Percentiles rank a stretch among this genome's conserved stretches.
phyloP scores from a whole-genome alignment of 1,140 invertebrate genomes.

The Calliphora vicina region DNA sequence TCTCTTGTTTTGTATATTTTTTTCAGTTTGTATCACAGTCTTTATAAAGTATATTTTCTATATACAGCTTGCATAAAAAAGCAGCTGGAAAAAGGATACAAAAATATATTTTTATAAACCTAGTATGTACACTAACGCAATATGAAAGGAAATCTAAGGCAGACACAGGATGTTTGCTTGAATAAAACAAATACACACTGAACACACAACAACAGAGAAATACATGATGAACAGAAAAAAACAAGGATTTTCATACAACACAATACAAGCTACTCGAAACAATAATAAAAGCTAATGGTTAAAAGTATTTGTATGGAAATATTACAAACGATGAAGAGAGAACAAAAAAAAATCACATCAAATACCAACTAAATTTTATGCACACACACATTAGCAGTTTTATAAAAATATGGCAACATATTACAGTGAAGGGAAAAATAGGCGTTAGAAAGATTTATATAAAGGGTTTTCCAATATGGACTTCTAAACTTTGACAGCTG shows the following conservation, averaged over 20 bases:
- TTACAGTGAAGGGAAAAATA: too few relatives aligned
- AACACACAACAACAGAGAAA: not conserved
- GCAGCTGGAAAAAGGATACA: not conserved
- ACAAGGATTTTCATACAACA: not conserved
- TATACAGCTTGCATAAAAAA: not conserved
- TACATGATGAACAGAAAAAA: not conserved
- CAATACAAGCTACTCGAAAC: not conserved
- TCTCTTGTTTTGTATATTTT: not conserved
- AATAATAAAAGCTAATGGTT: conserved; percentile 14
- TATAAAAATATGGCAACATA: too few relatives aligned
- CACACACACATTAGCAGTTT: not conserved
- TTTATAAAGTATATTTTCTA: too few relatives aligned
- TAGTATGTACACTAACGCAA: not conserved
- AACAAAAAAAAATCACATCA: not conserved
- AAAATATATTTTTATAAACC: too few relatives aligned
- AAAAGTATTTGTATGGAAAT: conserved; percentile 1
- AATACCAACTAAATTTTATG: not conserved
- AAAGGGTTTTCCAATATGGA: too few relatives aligned
- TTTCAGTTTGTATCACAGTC: too few relatives aligned
- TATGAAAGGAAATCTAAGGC: conserved; percentile 3
- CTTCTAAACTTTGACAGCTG: too few relatives aligned
- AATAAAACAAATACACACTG: not conserved
- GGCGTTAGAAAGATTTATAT: too few relatives aligned
- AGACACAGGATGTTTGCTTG: not conserved
- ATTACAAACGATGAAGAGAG: not conserved